Percentiles rank a stretch among this genome's conserved stretches.
These are phyloP conservation scores for Cryptocheilus praepositus DNA, from an alignment of 2,888 invertebrate genomes.

Conservation along the genomic window DNA sequence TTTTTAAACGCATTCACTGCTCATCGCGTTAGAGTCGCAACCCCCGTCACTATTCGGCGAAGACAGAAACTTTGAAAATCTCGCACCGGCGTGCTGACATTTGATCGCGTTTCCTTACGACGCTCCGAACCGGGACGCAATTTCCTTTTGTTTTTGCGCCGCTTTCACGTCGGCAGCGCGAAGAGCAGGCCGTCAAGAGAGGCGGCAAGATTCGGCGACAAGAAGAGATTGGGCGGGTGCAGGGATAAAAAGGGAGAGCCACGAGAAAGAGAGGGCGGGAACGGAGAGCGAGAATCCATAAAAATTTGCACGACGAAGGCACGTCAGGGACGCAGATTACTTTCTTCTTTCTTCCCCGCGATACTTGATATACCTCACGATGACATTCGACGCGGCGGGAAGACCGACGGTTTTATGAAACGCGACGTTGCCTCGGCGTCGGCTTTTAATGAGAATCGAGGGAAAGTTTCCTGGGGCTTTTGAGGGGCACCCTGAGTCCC, in stretches of 20 bases:
- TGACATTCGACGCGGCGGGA: slow-evolving; percentile 25
- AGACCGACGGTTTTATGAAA: slow-evolving; percentile 38
- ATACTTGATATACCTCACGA: slow-evolving; percentile 38
- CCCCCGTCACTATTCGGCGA: no score
- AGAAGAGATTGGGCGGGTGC: neutral
- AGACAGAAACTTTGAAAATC: no score
- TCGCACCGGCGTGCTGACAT: no score
- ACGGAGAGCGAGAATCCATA: slow-evolving; percentile 16
- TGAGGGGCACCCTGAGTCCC: slow-evolving; percentile 32
- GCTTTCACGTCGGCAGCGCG: neutral
- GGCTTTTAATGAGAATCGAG: slow-evolving; percentile 49
- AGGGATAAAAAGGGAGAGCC: neutral
- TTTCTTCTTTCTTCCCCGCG: slow-evolving; percentile 28
- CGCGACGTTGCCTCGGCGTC: slow-evolving; percentile 31
- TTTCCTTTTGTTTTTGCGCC: slow-evolving; percentile 4
- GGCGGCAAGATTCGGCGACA: neutral
- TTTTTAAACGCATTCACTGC: no score
- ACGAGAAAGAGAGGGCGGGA: neutral
- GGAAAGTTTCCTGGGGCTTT: slow-evolving; percentile 47
- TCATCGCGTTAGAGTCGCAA: no score
- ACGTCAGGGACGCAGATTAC: slow-evolving; percentile 31
- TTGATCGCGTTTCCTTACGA: no score
- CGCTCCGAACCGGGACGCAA: no score
- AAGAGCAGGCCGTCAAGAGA: neutral
- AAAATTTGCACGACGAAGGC: slow-evolving; percentile 7